Conservation (phyloP, 2,888 invertebrate species). For the Orthosia gracilis region DNA sequence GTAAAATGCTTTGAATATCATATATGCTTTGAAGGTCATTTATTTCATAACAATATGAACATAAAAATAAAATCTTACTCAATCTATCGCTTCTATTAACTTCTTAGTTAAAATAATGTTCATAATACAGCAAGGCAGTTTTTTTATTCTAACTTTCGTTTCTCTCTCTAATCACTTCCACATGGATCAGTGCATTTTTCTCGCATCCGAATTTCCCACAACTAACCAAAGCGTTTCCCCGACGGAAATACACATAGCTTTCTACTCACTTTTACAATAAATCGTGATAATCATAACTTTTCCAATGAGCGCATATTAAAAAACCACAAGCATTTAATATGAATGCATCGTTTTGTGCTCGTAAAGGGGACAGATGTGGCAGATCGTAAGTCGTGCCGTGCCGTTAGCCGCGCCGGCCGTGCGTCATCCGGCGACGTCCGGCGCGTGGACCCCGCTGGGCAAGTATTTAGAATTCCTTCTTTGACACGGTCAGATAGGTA, state of each 20-base stretch:
- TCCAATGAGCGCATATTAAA: slow-evolving; percentile 47
- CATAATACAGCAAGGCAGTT: not conserved
- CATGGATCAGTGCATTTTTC: slow-evolving; percentile 29
- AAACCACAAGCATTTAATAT: slow-evolving; percentile 49
- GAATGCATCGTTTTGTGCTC: slow-evolving; percentile 50
- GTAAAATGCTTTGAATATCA: not conserved
- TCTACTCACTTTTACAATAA: slow-evolving; percentile 58
- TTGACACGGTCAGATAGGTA: slow-evolving; percentile 3
- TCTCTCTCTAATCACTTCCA: slow-evolving; percentile 38
- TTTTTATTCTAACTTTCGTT: slow-evolving; percentile 21
- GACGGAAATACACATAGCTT: slow-evolving; percentile 40
- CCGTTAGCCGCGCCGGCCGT: slow-evolving; percentile 59
- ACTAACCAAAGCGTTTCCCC: slow-evolving; percentile 42
- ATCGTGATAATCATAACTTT: slow-evolving; percentile 49
- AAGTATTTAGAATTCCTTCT: slow-evolving; percentile 35
- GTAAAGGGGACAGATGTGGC: slow-evolving; percentile 55
- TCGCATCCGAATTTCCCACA: slow-evolving; percentile 49
- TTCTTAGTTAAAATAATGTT: too few species aligned
- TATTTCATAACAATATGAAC: too few species aligned
- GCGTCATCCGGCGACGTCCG: slow-evolving; percentile 44
- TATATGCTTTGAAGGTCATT: too few species aligned
- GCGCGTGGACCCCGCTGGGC: slow-evolving; percentile 38
- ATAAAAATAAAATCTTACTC: too few species aligned
- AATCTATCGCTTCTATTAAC: too few species aligned
- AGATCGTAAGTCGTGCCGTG: slow-evolving; percentile 50